Evolutionary conservation across 2,113 vertebrate species (phyloP).

Genomic region (Corythaixoides concolor): DNA sequence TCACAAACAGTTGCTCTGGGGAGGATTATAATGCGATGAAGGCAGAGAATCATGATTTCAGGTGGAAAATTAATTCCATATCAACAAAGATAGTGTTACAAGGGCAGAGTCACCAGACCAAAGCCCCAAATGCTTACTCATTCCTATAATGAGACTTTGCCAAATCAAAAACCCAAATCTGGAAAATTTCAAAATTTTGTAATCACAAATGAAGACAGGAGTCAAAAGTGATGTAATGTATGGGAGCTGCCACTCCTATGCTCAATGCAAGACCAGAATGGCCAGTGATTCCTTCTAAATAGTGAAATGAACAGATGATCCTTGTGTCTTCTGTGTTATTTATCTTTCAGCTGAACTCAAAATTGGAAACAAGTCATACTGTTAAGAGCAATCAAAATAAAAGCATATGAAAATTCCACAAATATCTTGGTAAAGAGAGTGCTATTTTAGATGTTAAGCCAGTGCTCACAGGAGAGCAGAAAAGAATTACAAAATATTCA

Average conservation of each 20-base stretch:
- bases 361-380: not conserved
- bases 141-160: not conserved
- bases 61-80: conserved; percentile 43
- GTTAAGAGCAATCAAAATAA: not conserved
- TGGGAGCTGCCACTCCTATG: not conserved
- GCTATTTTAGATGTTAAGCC: not conserved
- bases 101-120: not conserved
- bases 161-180: not conserved
- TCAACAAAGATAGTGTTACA: not conserved
- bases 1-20: conserved; percentile 31
- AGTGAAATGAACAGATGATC: not conserved
- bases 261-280: not conserved
- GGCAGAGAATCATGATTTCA: conserved; percentile 46
- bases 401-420: not conserved
- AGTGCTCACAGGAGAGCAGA: not conserved
- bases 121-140: conserved; percentile 39
- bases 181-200: not conserved
- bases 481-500: not conserved
- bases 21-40: conserved; percentile 51
- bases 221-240: not conserved
- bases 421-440: not conserved
- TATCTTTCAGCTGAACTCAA: not conserved
- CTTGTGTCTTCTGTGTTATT: not conserved
- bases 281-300: not conserved
- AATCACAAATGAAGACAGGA: not conserved